Evolutionary conservation across 2,888 invertebrate genomes (phyloP).

Genomic region (Margaritifera margaritifera): DNA sequence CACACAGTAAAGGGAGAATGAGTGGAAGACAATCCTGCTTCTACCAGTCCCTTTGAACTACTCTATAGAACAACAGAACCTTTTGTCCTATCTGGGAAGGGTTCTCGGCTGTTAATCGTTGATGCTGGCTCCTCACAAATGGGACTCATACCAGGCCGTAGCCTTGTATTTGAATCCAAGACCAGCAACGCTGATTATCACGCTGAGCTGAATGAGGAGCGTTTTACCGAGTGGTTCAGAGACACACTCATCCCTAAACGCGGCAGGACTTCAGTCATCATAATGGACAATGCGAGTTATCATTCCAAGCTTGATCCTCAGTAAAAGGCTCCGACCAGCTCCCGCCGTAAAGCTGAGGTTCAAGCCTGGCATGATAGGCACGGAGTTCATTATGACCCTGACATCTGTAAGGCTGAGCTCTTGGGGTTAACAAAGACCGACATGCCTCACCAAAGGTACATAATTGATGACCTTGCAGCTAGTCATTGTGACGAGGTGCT

Average conservation of each 20-base stretch:
- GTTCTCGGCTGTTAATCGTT: no score
- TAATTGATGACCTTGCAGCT: slow-evolving; percentile 6
- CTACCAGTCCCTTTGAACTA: no score
- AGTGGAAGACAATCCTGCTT: no score
- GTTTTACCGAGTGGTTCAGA: no score
- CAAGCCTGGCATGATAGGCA: slow-evolving; percentile 9
- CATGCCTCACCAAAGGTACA: slow-evolving; percentile 1
- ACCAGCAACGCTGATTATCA: slow-evolving; percentile 21
- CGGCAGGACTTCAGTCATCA: slow-evolving; percentile 13
- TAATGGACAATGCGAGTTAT: no score
- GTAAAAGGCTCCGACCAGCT: slow-evolving; percentile 15
- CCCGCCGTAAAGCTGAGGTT: slow-evolving; percentile 13
- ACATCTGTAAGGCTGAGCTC: slow-evolving; percentile 15
- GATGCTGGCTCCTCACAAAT: no score
- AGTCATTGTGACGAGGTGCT: slow-evolving; percentile 14
- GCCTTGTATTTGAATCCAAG: slow-evolving; percentile 10
- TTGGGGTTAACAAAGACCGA: slow-evolving; percentile 8
- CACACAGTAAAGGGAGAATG: no score
- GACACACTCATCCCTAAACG: slow-evolving; percentile 10
- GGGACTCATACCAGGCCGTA: slow-evolving; percentile 8
- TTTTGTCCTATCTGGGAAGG: no score
- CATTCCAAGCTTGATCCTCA: no score
- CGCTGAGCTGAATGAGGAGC: slow-evolving; percentile 15
- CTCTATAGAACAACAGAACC: no score
- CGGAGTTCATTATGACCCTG: not conserved